These are phyloP conservation scores for Adelosebastes latens DNA, from an alignment of 2,797 vertebrate genomes.

Conservation along the genomic window DNA sequence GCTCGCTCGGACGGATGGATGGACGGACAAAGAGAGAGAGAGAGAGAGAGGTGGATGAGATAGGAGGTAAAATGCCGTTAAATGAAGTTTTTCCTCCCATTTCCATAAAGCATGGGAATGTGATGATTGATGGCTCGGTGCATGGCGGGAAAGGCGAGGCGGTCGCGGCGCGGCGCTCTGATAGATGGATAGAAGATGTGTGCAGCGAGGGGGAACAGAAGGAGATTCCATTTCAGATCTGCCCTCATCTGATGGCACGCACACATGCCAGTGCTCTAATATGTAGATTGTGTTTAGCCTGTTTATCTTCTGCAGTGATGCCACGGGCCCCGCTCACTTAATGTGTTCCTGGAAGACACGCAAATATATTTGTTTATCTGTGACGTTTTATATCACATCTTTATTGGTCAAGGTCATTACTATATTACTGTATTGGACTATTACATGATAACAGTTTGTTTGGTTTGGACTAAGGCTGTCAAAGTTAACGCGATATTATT, in stretches of 20 bases:
- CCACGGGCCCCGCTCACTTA: not conserved
- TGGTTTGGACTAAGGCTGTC: not conserved
- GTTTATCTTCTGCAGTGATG: conserved; percentile 54
- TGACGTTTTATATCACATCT: not conserved
- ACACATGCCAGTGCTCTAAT: conserved; percentile 47
- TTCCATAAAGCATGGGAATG: conserved; percentile 67
- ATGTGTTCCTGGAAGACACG: not conserved
- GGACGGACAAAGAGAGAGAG: conserved; percentile 17
- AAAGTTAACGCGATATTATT: too few relatives aligned
- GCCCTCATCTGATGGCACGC: conserved; percentile 51
- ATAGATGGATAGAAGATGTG: conserved; percentile 68
- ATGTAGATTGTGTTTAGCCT: conserved; percentile 71
- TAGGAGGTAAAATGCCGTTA: conserved; percentile 57
- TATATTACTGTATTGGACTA: not conserved
- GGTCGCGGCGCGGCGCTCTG: conserved; percentile 22
- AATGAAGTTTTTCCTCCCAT: conserved; percentile 57
- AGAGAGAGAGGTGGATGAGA: conserved; percentile 18
- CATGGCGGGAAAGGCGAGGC: conserved; percentile 43
- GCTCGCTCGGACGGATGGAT: not conserved
- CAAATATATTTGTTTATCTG: not conserved
- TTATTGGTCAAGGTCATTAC: not conserved
- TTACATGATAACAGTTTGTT: not conserved
- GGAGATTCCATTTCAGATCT: conserved; percentile 76
- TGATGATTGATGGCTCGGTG: conserved; percentile 68
- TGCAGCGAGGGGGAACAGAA: conserved; percentile 70